Percentiles rank a stretch among this genome's conserved stretches.
phyloP scores from a whole-genome alignment of 1,140 invertebrate genomes.

The Papilio glaucus region DNA sequence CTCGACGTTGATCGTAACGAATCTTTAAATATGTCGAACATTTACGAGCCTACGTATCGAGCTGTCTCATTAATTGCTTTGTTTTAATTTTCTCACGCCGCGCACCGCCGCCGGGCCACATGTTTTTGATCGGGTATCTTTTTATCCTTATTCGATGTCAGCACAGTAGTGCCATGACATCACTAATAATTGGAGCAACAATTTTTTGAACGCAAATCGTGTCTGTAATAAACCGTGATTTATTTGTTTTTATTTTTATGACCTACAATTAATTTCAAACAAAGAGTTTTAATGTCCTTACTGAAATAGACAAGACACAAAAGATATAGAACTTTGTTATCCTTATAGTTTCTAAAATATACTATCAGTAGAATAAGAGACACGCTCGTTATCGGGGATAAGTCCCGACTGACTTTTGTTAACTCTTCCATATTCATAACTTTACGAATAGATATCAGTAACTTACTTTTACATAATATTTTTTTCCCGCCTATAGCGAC shows the following conservation, averaged over 20 bases:
- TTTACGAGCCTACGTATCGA: slow-evolving; percentile 39
- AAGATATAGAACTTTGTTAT: not conserved
- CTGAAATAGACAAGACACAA: not conserved
- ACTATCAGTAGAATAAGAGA: too few relatives aligned
- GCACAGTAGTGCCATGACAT: slow-evolving; percentile 64
- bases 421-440: too few relatives aligned
- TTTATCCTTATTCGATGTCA: slow-evolving; percentile 69
- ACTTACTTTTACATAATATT: too few relatives aligned
- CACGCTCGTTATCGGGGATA: too few relatives aligned
- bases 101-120: slow-evolving; percentile 54
- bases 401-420: too few relatives aligned
- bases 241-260: slow-evolving; percentile 73
- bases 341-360: not conserved
- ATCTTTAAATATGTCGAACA: slow-evolving; percentile 32
- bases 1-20: slow-evolving; percentile 15
- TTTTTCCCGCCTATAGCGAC: too few relatives aligned
- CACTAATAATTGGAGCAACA: slow-evolving; percentile 73
- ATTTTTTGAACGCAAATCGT: slow-evolving; percentile 68
- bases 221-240: slow-evolving; percentile 71
- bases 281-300: not conserved
- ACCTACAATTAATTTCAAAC: slow-evolving; percentile 51
- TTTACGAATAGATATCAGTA: too few relatives aligned
- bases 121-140: slow-evolving; percentile 72
- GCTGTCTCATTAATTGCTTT: slow-evolving; percentile 60
- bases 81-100: slow-evolving; percentile 73